Conservation (phyloP, 2,888 invertebrate species). For the Schrankia costaestrigalis region DNA sequence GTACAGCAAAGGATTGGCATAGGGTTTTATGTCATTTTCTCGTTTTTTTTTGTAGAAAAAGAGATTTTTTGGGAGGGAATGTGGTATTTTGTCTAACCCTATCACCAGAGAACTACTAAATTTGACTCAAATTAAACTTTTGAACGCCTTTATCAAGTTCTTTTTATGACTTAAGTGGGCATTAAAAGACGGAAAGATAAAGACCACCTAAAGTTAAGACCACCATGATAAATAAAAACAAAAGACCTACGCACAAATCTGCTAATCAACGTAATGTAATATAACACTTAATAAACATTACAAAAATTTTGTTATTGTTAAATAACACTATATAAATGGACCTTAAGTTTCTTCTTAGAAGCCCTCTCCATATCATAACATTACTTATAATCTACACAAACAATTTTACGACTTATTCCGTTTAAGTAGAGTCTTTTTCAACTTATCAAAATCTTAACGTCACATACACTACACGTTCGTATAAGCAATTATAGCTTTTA, state of each 20-base stretch:
- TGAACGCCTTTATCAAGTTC: conserved; percentile 6
- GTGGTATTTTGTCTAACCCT: too few species aligned
- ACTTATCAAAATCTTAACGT: conserved; percentile 53
- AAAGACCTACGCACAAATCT: conserved; percentile 71
- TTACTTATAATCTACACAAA: conserved; percentile 16
- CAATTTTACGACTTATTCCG: conserved; percentile 20
- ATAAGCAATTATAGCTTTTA: conserved; percentile 19
- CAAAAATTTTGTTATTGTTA: conserved; percentile 64
- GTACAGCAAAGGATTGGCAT: too few species aligned
- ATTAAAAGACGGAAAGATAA: conserved; percentile 26
- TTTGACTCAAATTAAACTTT: conserved; percentile 4
- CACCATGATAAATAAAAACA: conserved; percentile 43
- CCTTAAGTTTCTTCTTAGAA: conserved; percentile 61
- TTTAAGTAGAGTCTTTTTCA: conserved; percentile 18
- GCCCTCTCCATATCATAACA: conserved; percentile 53
- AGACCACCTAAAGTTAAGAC: conserved; percentile 45
- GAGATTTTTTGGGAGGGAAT: too few species aligned
- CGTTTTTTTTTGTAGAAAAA: too few species aligned
- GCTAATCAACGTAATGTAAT: conserved; percentile 61
- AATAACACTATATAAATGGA: conserved; percentile 45
- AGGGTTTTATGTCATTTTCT: too few species aligned
- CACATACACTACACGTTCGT: conserved; percentile 17
- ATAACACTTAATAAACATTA: conserved; percentile 58
- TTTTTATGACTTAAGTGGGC: conserved; percentile 11
- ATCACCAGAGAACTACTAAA: conserved; percentile 2